Evolutionary conservation across 2,797 vertebrate species (phyloP).

Genomic region (Sitta carolinensis): DNA sequence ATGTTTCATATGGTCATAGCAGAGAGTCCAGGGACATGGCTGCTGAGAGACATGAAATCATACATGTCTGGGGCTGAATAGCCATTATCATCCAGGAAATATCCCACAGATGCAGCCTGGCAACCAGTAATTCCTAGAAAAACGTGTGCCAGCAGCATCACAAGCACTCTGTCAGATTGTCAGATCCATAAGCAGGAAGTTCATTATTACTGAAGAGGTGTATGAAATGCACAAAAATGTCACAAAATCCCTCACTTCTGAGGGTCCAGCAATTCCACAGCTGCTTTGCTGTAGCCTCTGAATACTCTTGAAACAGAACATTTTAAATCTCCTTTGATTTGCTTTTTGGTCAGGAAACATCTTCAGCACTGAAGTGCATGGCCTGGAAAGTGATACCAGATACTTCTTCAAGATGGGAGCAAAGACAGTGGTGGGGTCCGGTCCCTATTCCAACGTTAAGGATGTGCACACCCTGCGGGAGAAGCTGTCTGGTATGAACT

Average conservation of each 20-base stretch:
- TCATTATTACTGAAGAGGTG: neutral
- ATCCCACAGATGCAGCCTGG: neutral
- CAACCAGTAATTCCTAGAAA: neutral
- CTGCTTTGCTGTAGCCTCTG: neutral
- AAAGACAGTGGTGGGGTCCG: constrained; percentile 88
- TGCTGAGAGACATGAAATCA: neutral
- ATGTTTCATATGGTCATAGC: neutral
- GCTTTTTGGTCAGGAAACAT: constrained; percentile 81
- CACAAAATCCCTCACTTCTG: neutral
- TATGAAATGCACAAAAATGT: neutral
- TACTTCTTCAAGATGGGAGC: constrained; percentile 97
- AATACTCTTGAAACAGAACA: neutral
- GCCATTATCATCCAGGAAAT: neutral
- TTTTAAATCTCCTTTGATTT: neutral
- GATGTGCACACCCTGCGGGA: constrained; percentile 86
- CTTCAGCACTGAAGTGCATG: constrained; percentile 87
- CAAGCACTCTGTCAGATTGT: neutral
- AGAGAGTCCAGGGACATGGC: neutral
- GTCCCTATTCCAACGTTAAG: constrained; percentile 88
- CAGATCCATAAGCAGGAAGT: neutral
- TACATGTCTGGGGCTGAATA: neutral
- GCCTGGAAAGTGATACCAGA: constrained; percentile 86
- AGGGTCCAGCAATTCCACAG: neutral
- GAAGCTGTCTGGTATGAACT: constrained; percentile 74
- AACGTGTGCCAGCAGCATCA: neutral